Conservation (phyloP, 1,140 invertebrate genomes). For the Ctenoplectra terminalis region DNA sequence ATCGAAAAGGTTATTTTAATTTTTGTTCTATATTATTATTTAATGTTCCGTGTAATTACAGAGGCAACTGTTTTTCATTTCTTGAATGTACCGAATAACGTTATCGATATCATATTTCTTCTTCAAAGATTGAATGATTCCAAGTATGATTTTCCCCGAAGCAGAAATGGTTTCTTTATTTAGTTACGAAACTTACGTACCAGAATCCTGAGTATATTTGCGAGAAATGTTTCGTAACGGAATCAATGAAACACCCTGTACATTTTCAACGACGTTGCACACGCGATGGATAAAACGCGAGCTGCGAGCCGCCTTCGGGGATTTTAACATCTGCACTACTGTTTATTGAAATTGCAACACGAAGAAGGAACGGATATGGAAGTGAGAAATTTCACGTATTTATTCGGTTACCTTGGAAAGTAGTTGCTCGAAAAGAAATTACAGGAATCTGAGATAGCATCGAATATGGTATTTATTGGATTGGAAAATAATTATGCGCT, state of each 20-base stretch:
- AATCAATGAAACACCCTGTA: background rate
- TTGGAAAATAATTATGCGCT: constrained; percentile 5
- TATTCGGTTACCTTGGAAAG: background rate
- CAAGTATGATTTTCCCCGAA: too few species aligned
- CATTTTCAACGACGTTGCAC: background rate
- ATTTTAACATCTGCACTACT: constrained; percentile 26
- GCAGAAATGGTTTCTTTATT: too few species aligned
- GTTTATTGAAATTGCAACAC: constrained; percentile 34
- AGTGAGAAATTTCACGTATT: constrained; percentile 11
- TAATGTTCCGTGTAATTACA: too few species aligned
- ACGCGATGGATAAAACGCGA: background rate
- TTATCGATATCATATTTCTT: too few species aligned
- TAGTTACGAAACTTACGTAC: too few species aligned
- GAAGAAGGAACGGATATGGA: background rate
- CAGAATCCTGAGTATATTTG: too few species aligned
- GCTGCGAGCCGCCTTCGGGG: constrained; percentile 8
- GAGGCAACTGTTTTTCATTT: too few species aligned
- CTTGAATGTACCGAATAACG: too few species aligned
- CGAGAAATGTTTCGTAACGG: too few species aligned
- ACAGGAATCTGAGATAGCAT: background rate
- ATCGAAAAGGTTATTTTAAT: too few species aligned
- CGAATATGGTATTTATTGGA: background rate
- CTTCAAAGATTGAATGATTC: too few species aligned
- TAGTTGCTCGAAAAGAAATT: background rate
- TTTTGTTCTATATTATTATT: too few species aligned